phyloP scores from a whole-genome alignment of 2,113 vertebrate species.

The Pithys albifrons region DNA sequence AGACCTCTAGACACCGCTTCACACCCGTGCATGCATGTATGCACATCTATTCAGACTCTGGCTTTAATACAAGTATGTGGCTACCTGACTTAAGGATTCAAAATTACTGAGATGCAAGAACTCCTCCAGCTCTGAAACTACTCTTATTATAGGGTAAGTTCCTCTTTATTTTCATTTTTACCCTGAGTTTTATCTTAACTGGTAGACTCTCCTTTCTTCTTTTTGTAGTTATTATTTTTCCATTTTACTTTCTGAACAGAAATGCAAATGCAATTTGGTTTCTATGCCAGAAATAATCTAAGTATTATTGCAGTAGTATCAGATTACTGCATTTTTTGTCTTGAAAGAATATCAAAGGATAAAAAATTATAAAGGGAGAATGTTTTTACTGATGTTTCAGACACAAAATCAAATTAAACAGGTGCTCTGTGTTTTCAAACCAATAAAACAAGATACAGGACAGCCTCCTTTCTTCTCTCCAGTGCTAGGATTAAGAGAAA shows the following conservation, averaged over 20 bases:
- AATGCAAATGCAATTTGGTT: conserved; percentile 35
- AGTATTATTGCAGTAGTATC: conserved; percentile 33
- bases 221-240: background rate
- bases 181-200: background rate
- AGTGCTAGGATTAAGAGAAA: conserved; percentile 56
- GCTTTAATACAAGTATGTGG: conserved; percentile 64
- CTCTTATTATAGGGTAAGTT: conserved; percentile 75
- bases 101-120: conserved; percentile 50
- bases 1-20: background rate
- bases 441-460: conserved; percentile 33
- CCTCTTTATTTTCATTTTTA: conserved; percentile 27
- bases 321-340: conserved; percentile 47
- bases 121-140: conserved; percentile 53
- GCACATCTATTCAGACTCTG: conserved; percentile 27
- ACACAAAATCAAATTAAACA: conserved; percentile 46
- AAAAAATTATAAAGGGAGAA: conserved; percentile 32
- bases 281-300: conserved; percentile 2
- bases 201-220: background rate
- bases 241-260: conserved; percentile 46
- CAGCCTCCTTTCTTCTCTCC: conserved; percentile 32
- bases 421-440: conserved; percentile 47
- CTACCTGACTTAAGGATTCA: conserved; percentile 62
- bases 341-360: conserved; percentile 53
- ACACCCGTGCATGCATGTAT: background rate
- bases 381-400: background rate